Evolutionary conservation across 2,113 vertebrate genomes (phyloP), one percentile per base, ranked within the genome.

Genomic region (Heteronetta atricapilla): DNA sequence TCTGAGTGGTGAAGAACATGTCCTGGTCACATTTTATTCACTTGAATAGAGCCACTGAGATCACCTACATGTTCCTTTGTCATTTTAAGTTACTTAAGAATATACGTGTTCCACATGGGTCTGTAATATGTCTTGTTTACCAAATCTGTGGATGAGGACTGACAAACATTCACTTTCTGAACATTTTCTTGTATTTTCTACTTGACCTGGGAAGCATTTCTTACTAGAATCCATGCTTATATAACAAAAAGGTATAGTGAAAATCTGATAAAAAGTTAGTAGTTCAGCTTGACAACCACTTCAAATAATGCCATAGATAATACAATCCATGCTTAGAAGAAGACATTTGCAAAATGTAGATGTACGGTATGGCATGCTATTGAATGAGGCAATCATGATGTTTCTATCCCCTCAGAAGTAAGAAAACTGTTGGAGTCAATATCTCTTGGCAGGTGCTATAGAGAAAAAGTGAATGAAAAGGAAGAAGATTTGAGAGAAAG

Each of bases 401-500:
- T 26, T 92, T 55, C 89, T 89, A 68, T 69, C 73, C 33, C 59
- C 68, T 80, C 33, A 62, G 53, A 86, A 34, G 14, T 33, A 74
- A 69, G 87, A 79, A 84, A 93, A 62, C 56, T 77, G 38, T 23
- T 76, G 34, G 58, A 95, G 92, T 94, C 91, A 92, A 85, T 94
- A 82, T 74, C 33, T 79, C 59, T 40, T 80, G 56, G 74, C 82
- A 96, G 89, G 72, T 84, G 59, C 40, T 81, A 89, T 75, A 88
- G 52, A 81, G 84, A 82, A 89, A 90, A 82, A 44, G 56, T 63
- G 73, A 75, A 83, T 73, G 91, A 78, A 93, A 94, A 83, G n/a
- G 56, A 68, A 86, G 80, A 90, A 42, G 59, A 74, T 85, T 60
- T 62, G 34, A 96, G 88, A 94, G 80, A 81, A 92, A 97, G 92